Conservation (phyloP, 2,113 vertebrate species). For the Corynorhinus townsendii region DNA sequence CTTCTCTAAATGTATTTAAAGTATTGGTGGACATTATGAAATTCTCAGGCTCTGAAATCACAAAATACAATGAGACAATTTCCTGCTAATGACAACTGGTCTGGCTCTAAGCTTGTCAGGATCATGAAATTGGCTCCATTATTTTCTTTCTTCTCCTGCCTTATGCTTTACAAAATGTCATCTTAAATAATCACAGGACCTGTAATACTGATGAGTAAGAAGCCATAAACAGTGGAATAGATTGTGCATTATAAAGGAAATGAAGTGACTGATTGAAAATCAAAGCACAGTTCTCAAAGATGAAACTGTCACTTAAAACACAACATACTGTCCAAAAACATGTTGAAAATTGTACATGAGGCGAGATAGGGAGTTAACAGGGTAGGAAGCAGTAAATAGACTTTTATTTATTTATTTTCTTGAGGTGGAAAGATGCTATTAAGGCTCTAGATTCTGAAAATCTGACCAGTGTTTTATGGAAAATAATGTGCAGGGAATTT, state of each 20-base stretch:
- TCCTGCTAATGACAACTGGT: neutral
- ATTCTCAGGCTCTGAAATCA: neutral
- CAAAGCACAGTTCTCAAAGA: neutral
- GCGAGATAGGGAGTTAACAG: neutral
- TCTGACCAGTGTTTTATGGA: conserved; percentile 43
- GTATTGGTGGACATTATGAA: neutral
- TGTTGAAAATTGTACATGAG: neutral
- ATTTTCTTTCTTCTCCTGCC: conserved; percentile 17
- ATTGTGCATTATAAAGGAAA: neutral
- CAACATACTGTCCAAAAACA: neutral
- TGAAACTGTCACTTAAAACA: neutral
- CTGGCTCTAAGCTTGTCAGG: neutral
- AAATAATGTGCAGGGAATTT: conserved; percentile 45
- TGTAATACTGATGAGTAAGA: neutral
- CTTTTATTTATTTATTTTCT: neutral
- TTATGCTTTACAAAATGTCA: conserved; percentile 48
- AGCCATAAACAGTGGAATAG: neutral
- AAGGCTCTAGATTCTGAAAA: conserved; percentile 35
- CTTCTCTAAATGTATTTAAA: neutral
- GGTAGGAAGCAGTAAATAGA: neutral
- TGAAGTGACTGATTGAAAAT: neutral
- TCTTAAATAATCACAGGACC: conserved; percentile 1
- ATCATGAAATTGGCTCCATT: conserved; percentile 3
- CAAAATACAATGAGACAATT: neutral
- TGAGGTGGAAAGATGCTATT: neutral